A percentile compares a stretch with the other conserved stretches of the same genome.
These are phyloP conservation scores for Eciton burchellii DNA, from an alignment of 1,140 invertebrate genomes.

Conservation along the genomic window DNA sequence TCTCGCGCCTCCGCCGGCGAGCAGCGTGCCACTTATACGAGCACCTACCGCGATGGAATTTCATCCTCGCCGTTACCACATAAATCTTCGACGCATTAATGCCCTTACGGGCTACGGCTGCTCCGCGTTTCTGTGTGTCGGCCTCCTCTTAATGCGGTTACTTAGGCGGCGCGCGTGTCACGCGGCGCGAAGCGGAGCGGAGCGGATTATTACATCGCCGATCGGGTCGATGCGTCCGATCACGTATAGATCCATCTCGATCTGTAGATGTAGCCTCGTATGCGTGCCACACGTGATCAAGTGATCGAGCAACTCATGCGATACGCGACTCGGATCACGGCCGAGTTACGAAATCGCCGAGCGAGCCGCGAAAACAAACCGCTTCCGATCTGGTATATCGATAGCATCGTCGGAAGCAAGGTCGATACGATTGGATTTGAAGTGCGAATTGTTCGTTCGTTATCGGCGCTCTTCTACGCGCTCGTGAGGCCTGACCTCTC, in stretches of 20 bases:
- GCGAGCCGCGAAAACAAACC: background rate
- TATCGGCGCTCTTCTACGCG: conserved; percentile 16
- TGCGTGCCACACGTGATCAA: background rate
- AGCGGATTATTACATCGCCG: conserved; percentile 8
- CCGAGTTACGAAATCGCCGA: background rate
- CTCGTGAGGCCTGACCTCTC: conserved; percentile 47
- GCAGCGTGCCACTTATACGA: conserved; percentile 70
- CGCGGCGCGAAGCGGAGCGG: background rate
- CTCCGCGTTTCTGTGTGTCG: conserved; percentile 33
- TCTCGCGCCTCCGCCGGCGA: conserved; percentile 74
- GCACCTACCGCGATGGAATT: conserved; percentile 78
- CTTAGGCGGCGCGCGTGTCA: conserved; percentile 29
- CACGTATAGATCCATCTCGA: background rate
- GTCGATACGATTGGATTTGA: conserved; percentile 4
- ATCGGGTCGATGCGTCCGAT: background rate
- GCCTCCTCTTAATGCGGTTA: conserved; percentile 61
- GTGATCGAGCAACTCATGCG: background rate
- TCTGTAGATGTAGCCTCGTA: background rate
- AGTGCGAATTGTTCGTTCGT: conserved; percentile 5
- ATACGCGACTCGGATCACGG: no score
- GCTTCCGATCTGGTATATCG: background rate
- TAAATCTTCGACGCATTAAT: conserved; percentile 79
- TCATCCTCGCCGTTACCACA: conserved; percentile 75
- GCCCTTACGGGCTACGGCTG: conserved; percentile 63
- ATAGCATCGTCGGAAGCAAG: background rate